These are phyloP conservation scores for Lepidurus apus DNA, from an alignment of 1,140 invertebrate genomes.

Conservation along the genomic window DNA sequence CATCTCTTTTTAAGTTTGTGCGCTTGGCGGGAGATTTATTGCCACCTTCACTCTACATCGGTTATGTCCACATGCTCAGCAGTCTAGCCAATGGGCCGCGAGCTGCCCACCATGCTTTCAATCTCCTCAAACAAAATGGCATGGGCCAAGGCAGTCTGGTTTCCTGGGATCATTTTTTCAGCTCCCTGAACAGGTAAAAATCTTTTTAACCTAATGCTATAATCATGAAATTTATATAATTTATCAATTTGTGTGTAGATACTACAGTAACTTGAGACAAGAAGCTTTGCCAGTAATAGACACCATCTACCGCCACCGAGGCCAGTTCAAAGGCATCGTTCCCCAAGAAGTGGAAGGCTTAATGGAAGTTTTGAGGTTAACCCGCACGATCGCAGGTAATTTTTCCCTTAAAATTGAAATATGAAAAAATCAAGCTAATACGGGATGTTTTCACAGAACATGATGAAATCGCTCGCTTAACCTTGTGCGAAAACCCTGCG, in stretches of 20 bases:
- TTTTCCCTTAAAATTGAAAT: conserved; percentile 40
- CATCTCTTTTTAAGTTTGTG: conserved; percentile 84
- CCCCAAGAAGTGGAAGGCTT: conserved; percentile 81
- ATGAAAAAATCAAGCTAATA: conserved; percentile 19
- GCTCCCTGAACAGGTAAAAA: conserved; percentile 71
- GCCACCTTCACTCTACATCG: conserved; percentile 75
- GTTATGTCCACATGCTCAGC: conserved; percentile 79
- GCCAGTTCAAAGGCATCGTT: conserved; percentile 61
- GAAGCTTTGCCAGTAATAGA: conserved; percentile 58
- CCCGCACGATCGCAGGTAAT: conserved; percentile 62
- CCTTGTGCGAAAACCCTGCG: conserved; percentile 75
- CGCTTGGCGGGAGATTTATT: conserved; percentile 77
- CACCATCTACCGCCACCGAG: conserved; percentile 53
- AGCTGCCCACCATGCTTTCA: conserved; percentile 74
- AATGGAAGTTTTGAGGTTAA: conserved; percentile 69
- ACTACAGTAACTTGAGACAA: conserved; percentile 56
- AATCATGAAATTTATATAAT: neutral
- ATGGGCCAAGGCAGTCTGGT: conserved; percentile 48
- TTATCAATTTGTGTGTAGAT: conserved; percentile 38
- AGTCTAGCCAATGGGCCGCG: conserved; percentile 67
- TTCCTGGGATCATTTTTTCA: conserved; percentile 86
- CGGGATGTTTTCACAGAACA: conserved; percentile 44
- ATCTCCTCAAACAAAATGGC: conserved; percentile 72
- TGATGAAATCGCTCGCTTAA: conserved; percentile 69
- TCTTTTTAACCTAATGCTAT: conserved; percentile 37